phyloP scores from a whole-genome alignment of 2,797 vertebrate species.

The Gallinago stenura region DNA sequence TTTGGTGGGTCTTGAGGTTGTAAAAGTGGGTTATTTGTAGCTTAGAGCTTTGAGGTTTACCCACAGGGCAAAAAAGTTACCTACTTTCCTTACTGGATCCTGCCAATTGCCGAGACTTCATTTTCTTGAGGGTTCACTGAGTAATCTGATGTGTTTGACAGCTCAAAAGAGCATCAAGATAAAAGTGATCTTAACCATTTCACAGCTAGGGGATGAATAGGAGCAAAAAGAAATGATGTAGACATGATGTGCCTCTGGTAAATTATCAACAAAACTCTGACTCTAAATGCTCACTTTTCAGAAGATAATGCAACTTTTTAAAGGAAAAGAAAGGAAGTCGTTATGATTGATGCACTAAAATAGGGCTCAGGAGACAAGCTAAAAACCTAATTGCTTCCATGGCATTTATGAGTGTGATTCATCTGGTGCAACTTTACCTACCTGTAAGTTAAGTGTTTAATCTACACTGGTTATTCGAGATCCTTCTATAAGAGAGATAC shows the following conservation, averaged over 20 bases:
- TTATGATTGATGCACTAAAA: background rate
- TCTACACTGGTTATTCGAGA: background rate
- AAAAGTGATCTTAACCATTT: conserved; percentile 11
- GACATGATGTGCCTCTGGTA: background rate
- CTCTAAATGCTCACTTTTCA: background rate
- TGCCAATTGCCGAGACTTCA: background rate
- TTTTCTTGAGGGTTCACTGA: background rate
- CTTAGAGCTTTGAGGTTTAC: background rate
- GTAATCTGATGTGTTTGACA: background rate
- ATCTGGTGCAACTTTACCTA: background rate
- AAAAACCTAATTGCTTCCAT: conserved; percentile 32
- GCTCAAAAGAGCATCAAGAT: background rate
- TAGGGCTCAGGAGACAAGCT: background rate
- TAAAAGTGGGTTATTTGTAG: background rate
- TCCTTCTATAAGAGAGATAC: background rate
- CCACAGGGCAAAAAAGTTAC: background rate
- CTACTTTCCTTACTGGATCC: background rate
- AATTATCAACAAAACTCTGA: background rate
- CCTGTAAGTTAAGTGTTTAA: conserved; percentile 16
- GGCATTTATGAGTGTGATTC: conserved; percentile 31
- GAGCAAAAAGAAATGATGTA: background rate
- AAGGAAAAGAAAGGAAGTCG: background rate
- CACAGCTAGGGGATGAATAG: background rate
- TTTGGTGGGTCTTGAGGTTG: background rate
- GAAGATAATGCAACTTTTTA: background rate